Conservation (phyloP, 1,140 invertebrate species). For the Drosophila dunni region DNA sequence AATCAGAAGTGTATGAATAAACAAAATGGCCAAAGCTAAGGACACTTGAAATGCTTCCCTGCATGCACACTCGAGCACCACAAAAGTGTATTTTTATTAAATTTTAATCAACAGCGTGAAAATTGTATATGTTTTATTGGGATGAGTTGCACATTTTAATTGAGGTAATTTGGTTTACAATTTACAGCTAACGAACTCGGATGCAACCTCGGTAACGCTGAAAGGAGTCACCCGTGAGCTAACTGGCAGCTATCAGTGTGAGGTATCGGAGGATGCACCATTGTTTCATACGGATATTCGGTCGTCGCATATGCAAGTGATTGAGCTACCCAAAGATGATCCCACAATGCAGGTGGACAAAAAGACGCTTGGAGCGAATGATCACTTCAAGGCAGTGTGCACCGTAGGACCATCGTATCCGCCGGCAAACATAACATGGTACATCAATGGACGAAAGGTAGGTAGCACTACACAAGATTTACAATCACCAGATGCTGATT, state of each 20-base stretch:
- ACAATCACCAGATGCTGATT: conserved; percentile 5
- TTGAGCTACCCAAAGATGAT: conserved; percentile 84
- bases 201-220: conserved; percentile 87
- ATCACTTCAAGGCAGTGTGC: conserved; percentile 85
- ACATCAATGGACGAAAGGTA: conserved; percentile 89
- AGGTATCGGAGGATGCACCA: conserved; percentile 90
- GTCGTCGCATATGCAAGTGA: conserved; percentile 88
- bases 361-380: conserved; percentile 77
- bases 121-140: background rate
- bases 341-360: conserved; percentile 83
- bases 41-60: background rate
- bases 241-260: conserved; percentile 89
- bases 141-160: conserved; percentile 9
- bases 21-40: conserved; percentile 8
- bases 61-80: background rate
- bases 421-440: conserved; percentile 89
- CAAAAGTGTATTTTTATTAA: conserved; percentile 24
- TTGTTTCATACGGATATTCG: conserved; percentile 89
- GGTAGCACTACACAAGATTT: conserved; percentile 43
- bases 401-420: conserved; percentile 87
- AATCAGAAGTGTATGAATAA: background rate
- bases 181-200: conserved; percentile 87
- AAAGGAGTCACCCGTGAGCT: conserved; percentile 87
- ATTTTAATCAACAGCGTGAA: conserved; percentile 19
- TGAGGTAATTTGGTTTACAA: conserved; percentile 7